Evolutionary conservation across 2,888 invertebrate genomes (phyloP).

Genomic region (Sinotaia quadrata): DNA sequence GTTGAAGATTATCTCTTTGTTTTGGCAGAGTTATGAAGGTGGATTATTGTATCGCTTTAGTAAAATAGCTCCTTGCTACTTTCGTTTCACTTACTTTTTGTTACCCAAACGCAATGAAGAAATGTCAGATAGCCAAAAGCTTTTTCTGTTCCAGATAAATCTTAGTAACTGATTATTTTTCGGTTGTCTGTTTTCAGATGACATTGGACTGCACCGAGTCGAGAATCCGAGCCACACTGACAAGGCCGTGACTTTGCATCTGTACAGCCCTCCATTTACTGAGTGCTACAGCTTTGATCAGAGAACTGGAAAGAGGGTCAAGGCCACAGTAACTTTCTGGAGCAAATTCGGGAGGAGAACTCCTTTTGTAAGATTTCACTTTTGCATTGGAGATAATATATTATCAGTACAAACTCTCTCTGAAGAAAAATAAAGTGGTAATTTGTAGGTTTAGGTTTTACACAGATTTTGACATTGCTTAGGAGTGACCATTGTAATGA

Average conservation of each 20-base stretch:
- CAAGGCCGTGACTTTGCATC: constrained; percentile 90
- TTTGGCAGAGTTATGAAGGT: too few relatives aligned
- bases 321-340: constrained; percentile 89
- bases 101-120: background rate
- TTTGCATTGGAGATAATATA: too few relatives aligned
- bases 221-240: constrained; percentile 94
- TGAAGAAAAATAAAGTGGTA: too few relatives aligned
- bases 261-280: constrained; percentile 95
- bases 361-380: constrained; percentile 65
- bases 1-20: too few relatives aligned
- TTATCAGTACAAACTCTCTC: too few relatives aligned
- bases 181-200: constrained; percentile 83
- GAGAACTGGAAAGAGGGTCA: constrained; percentile 84
- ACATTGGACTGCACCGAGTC: constrained; percentile 93
- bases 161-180: background rate
- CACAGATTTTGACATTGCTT: too few relatives aligned
- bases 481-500: too few relatives aligned
- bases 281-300: constrained; percentile 92
- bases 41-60: too few relatives aligned
- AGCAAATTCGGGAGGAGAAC: constrained; percentile 89
- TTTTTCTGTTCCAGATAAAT: background rate
- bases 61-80: too few relatives aligned
- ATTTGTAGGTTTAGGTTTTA: too few relatives aligned
- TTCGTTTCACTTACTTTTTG: background rate
- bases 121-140: background rate